Conservation (phyloP, 2,888 invertebrate genomes). For the Phyto melanocephala region DNA sequence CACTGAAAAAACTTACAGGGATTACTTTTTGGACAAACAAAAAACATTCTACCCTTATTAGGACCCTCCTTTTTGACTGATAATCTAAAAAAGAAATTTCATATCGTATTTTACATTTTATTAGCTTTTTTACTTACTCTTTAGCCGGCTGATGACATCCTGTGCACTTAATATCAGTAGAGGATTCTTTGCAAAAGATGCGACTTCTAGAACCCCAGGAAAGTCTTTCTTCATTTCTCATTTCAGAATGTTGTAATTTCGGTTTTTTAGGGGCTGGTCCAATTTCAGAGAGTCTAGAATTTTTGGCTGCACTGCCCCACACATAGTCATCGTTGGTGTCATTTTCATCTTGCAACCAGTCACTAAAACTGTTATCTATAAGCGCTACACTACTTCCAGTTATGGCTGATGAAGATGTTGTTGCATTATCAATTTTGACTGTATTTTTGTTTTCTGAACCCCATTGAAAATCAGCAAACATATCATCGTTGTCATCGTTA, state of each 20-base stretch:
- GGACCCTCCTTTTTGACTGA: conserved; percentile 90
- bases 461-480: conserved; percentile 14
- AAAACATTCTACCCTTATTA: conserved; percentile 91
- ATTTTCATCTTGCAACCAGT: conserved; percentile 43
- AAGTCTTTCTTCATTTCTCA: conserved; percentile 14
- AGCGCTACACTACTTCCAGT: neutral
- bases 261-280: conserved; percentile 14
- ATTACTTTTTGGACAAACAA: conserved; percentile 83
- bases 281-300: conserved; percentile 17
- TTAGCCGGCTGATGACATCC: conserved; percentile 74
- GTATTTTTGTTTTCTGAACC: neutral
- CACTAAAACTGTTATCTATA: conserved; percentile 30
- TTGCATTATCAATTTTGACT: neutral
- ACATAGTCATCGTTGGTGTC: conserved; percentile 68
- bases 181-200: neutral
- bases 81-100: conserved; percentile 78
- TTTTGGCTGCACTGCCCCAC: conserved; percentile 64
- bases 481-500: conserved; percentile 70
- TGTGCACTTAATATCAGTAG: conserved; percentile 69
- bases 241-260: conserved; percentile 13
- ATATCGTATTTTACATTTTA: neutral
- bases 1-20: conserved; percentile 91
- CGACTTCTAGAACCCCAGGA: conserved; percentile 62
- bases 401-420: neutral
- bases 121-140: conserved; percentile 65